Conservation (phyloP, 2,113 vertebrate species). For the Cacatua alba region DNA sequence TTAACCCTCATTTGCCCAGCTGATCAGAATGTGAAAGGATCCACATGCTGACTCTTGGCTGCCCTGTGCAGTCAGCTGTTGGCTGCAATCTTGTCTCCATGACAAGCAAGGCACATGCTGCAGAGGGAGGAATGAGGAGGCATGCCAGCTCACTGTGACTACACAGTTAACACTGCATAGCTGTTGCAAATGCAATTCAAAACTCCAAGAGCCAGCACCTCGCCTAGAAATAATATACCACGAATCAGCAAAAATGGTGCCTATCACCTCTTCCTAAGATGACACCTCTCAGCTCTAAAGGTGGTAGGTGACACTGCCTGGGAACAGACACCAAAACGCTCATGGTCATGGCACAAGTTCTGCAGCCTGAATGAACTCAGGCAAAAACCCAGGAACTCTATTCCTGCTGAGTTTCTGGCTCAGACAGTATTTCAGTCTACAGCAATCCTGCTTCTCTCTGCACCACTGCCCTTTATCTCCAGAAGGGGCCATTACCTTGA, state of each 20-base stretch:
- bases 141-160: background rate
- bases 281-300: background rate
- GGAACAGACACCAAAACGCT: background rate
- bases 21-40: background rate
- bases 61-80: background rate
- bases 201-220: background rate
- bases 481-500: background rate
- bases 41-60: background rate
- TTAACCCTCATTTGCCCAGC: background rate
- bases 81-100: background rate
- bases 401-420: background rate
- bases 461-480: background rate
- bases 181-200: background rate
- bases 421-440: background rate
- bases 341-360: accelerated
- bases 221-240: background rate
- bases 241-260: background rate
- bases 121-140: background rate
- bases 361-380: background rate
- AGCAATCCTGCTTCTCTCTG: background rate
- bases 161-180: background rate
- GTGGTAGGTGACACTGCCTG: background rate
- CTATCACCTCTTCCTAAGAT: background rate
- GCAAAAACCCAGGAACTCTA: background rate
- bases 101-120: background rate